A percentile compares a stretch with the other conserved stretches of the same genome.
phyloP scores from a whole-genome alignment of 2,797 vertebrate species.

The Eutrigla gurnardus region DNA sequence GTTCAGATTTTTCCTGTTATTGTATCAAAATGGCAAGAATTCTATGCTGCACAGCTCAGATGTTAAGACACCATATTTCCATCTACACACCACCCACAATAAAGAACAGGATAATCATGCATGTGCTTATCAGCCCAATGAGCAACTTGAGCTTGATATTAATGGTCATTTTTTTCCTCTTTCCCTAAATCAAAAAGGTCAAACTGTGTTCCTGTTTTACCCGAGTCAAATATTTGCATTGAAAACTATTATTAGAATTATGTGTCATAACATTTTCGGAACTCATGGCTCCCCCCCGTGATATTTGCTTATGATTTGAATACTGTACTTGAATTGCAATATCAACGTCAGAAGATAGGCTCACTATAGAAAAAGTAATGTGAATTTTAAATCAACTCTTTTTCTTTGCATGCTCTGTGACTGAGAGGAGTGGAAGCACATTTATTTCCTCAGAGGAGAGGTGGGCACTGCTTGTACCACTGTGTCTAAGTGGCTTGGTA shows the following conservation, averaged over 20 bases:
- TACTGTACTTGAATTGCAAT: background rate
- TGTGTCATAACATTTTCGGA: background rate
- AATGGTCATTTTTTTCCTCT: background rate
- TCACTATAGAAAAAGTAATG: background rate
- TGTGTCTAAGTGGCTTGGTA: slow-evolving; percentile 6
- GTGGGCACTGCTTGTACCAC: background rate
- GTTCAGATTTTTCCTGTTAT: slow-evolving; percentile 1
- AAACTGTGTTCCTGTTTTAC: background rate
- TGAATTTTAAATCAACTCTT: background rate
- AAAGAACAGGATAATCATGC: background rate
- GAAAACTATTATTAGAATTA: background rate
- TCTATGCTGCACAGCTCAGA: slow-evolving; percentile 3
- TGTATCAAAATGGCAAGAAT: background rate
- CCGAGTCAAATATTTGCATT: background rate
- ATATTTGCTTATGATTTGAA: background rate
- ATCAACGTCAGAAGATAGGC: slow-evolving; percentile 7
- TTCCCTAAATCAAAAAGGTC: slow-evolving; percentile 5
- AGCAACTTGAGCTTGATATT: slow-evolving; percentile 18
- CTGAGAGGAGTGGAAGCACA: slow-evolving; percentile 22
- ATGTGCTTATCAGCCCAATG: slow-evolving; percentile 3
- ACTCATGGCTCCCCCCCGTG: slow-evolving; percentile 6
- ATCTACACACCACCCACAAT: slow-evolving; percentile 1
- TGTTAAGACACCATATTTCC: background rate
- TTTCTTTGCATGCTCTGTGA: slow-evolving; percentile 7
- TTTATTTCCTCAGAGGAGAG: slow-evolving; percentile 25